A percentile compares a stretch with the other conserved stretches of the same genome.
These are phyloP conservation scores for Sycophila texana DNA, from an alignment of 2,888 invertebrate genomes.

Conservation along the genomic window DNA sequence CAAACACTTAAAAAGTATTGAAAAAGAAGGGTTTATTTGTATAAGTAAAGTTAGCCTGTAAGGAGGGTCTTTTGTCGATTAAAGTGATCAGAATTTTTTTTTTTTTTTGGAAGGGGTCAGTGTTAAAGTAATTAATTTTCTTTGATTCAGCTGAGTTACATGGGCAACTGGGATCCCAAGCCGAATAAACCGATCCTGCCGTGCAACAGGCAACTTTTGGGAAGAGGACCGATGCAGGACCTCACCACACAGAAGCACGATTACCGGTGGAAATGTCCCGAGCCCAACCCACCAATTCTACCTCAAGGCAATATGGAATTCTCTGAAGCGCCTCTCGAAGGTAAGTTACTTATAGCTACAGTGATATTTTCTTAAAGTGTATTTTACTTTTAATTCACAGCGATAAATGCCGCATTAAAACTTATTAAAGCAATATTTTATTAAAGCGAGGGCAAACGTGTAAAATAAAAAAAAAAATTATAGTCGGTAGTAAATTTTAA, in stretches of 20 bases:
- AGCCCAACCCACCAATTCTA: conserved; percentile 33
- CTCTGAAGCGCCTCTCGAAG: conserved; percentile 54
- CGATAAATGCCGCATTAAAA: neutral
- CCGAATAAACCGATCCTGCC: conserved; percentile 64
- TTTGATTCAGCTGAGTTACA: conserved; percentile 66
- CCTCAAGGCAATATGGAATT: conserved; percentile 56
- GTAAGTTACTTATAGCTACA: conserved; percentile 26
- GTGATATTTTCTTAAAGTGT: neutral
- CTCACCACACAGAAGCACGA: conserved; percentile 86
- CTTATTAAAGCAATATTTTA: too few relatives aligned
- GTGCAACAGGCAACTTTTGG: conserved; percentile 65
- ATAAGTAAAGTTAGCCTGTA: too few relatives aligned
- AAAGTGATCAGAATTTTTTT: too few relatives aligned
- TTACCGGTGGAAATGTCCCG: conserved; percentile 76
- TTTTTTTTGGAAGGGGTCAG: too few relatives aligned
- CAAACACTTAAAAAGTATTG: too few relatives aligned
- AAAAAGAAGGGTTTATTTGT: too few relatives aligned
- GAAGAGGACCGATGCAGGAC: conserved; percentile 83
- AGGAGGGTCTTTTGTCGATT: too few relatives aligned
- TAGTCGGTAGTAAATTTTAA: neutral
- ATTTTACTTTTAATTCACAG: neutral
- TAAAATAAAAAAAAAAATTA: neutral
- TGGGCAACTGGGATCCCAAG: conserved; percentile 69
- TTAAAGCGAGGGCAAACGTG: too few relatives aligned
- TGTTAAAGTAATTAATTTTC: too few relatives aligned